phyloP scores from a whole-genome alignment of 2,888 invertebrate genomes.

The Eilema sororculum region DNA sequence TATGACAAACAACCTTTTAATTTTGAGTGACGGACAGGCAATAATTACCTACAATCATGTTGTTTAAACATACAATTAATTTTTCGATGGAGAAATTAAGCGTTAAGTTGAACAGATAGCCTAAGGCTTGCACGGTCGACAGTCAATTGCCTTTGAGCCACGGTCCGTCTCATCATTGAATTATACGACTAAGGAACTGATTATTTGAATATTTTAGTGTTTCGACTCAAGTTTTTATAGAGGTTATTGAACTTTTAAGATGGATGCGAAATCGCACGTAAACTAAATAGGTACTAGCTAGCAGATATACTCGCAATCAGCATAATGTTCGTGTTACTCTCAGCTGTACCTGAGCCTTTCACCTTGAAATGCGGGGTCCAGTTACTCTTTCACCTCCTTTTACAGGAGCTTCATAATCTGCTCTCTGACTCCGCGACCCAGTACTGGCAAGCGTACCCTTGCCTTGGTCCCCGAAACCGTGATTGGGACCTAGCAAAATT shows the following conservation, averaged over 20 bases:
- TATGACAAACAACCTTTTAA: constrained; percentile 24
- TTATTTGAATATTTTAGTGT: not conserved
- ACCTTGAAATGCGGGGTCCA: not conserved
- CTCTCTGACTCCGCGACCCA: not conserved
- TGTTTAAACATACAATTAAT: constrained; percentile 33
- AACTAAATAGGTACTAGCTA: not conserved
- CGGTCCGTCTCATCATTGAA: constrained; percentile 13
- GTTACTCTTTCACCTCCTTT: not conserved
- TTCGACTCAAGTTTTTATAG: not conserved
- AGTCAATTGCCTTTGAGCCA: constrained; percentile 40
- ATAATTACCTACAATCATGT: constrained; percentile 42
- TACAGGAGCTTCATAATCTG: no score
- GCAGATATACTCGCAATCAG: no score
- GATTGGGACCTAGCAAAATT: not conserved
- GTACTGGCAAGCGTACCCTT: not conserved
- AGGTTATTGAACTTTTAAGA: constrained; percentile 2
- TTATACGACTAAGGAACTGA: constrained; percentile 3
- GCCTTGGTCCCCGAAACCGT: not conserved
- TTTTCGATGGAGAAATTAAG: constrained; percentile 35
- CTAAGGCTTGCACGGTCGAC: constrained; percentile 40
- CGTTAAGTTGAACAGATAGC: constrained; percentile 38
- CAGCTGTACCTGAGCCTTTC: not conserved
- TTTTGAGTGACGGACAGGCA: constrained; percentile 19
- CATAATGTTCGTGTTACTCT: not conserved
- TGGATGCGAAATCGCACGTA: not conserved